A percentile compares a stretch with the other conserved stretches of the same genome.
phyloP scores from a whole-genome alignment of 1,140 invertebrate genomes.

The Phocides pigmalion region DNA sequence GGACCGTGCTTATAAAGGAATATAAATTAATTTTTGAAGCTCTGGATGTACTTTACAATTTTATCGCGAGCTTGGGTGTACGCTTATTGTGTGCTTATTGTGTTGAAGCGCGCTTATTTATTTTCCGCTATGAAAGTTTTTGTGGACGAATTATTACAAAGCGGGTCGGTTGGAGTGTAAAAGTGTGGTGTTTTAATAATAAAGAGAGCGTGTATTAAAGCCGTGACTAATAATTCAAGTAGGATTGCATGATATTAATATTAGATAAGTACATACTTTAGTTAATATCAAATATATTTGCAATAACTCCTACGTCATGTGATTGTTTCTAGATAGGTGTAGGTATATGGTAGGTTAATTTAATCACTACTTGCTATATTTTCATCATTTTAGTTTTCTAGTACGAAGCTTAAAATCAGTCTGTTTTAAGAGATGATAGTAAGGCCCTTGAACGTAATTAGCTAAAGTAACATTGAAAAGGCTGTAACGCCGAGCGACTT shows the following conservation, averaged over 20 bases:
- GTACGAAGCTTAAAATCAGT: too few relatives aligned
- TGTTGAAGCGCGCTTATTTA: conserved; percentile 27
- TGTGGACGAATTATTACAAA: conserved; percentile 37
- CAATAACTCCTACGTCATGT: too few relatives aligned
- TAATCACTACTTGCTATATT: too few relatives aligned
- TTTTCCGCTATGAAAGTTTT: conserved; percentile 44
- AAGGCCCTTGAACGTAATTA: too few relatives aligned
- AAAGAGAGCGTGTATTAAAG: conserved; percentile 5
- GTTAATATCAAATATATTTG: too few relatives aligned
- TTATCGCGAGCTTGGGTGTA: conserved; percentile 19
- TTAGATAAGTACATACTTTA: too few relatives aligned
- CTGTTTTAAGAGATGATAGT: too few relatives aligned
- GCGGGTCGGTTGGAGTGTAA: conserved; percentile 30
- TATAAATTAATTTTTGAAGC: conserved; percentile 44
- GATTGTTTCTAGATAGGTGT: too few relatives aligned
- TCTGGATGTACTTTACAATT: conserved; percentile 38
- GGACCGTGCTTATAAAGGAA: conserved; percentile 36
- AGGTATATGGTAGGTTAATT: too few relatives aligned
- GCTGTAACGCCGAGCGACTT: too few relatives aligned
- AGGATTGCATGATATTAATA: not conserved
- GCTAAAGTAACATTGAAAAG: too few relatives aligned
- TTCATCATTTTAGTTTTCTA: too few relatives aligned
- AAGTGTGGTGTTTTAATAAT: conserved; percentile 45
- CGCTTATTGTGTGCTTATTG: conserved; percentile 30
- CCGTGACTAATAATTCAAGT: not conserved